Conservation (phyloP, 1,140 invertebrate genomes). For the Diabrotica virgifera region DNA sequence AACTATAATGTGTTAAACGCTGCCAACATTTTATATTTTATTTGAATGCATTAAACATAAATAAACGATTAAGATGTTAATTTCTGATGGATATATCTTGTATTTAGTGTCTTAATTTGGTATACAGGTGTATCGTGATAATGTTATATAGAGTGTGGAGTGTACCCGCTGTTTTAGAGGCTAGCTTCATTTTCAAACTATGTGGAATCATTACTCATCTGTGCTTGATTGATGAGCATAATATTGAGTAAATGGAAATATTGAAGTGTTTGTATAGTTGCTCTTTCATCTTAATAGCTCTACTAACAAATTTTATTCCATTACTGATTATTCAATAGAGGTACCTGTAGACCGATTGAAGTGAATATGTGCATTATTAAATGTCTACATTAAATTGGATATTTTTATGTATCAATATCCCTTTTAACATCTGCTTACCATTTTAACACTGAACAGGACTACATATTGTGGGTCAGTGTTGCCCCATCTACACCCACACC, state of each 20-base stretch:
- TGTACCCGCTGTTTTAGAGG: not conserved
- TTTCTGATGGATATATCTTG: conserved; percentile 1
- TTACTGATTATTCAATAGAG: no score
- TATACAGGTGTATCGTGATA: conserved; percentile 2
- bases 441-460: no score
- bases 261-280: conserved; percentile 3
- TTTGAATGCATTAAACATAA: conserved; percentile 1
- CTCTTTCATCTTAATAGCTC: not conserved
- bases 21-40: not conserved
- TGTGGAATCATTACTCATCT: conserved; percentile 1
- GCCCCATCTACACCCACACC: no score
- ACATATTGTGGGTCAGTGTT: no score
- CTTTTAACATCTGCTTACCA: no score
- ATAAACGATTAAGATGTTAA: conserved; percentile 3
- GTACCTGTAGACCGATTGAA: no score
- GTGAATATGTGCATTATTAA: no score
- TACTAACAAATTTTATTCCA: not conserved
- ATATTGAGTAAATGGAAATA: conserved; percentile 1
- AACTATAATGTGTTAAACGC: no score
- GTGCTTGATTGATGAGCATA: not conserved
- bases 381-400: no score
- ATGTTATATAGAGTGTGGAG: conserved; percentile 2
- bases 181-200: conserved; percentile 1
- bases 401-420: no score
- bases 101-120: conserved; percentile 3